A percentile compares a stretch with the other conserved stretches of the same genome.
Conservation (phyloP, 2,888 invertebrate genomes). For the Aphidoletes aphidimyza region DNA sequence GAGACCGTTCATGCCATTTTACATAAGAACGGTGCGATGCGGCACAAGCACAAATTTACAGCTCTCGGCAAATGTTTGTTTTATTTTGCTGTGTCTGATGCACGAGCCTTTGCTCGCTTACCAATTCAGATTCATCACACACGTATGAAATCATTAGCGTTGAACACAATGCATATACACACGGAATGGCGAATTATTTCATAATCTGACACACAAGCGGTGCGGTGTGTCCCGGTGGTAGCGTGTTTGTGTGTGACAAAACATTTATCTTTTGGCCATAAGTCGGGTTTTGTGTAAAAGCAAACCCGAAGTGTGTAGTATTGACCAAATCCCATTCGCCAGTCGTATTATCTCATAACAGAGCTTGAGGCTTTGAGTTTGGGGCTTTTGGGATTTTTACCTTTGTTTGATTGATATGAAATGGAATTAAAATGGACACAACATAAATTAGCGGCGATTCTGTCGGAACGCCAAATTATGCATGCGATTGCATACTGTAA, state of each 20-base stretch:
- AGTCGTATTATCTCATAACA: background rate
- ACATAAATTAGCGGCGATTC: background rate
- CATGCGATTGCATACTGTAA: background rate
- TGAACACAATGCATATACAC: background rate
- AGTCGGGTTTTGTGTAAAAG: background rate
- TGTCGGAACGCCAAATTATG: conserved; percentile 51
- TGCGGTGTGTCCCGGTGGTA: background rate
- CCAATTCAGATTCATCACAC: background rate
- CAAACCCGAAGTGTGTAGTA: background rate
- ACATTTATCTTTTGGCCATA: conserved; percentile 37
- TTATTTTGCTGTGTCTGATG: background rate
- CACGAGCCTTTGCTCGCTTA: too few species aligned
- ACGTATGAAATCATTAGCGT: conserved; percentile 18
- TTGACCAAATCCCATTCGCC: background rate
- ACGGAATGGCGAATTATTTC: background rate
- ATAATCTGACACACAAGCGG: conserved; percentile 7
- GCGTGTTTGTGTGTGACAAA: conserved; percentile 26
- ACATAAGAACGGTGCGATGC: too few species aligned
- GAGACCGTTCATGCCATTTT: background rate
- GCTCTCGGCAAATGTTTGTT: conserved; percentile 10
- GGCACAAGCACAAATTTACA: background rate
- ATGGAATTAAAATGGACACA: conserved; percentile 4
- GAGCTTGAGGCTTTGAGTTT: background rate
- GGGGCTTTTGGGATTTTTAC: background rate
- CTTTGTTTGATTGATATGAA: background rate